These are phyloP conservation scores for Limnothrissa miodon DNA, from an alignment of 2,113 vertebrate genomes.

Conservation along the genomic window DNA sequence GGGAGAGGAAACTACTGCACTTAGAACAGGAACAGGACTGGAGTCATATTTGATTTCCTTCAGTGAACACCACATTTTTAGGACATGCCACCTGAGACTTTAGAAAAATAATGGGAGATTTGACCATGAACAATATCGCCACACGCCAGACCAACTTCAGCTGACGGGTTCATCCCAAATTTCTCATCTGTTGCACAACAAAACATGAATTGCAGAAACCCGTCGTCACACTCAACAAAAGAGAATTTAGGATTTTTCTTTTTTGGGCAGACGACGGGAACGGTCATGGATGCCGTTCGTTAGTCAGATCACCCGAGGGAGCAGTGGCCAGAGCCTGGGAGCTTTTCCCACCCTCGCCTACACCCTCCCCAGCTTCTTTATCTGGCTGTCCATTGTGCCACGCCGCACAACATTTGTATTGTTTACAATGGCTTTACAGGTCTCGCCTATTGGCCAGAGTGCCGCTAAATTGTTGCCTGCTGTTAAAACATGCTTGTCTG, in stretches of 20 bases:
- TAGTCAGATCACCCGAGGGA: not conserved
- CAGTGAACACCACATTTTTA: slow-evolving; percentile 2
- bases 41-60: slow-evolving; percentile 6
- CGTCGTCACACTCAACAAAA: not conserved
- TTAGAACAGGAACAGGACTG: not conserved
- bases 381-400: slow-evolving; percentile 30
- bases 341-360: slow-evolving; percentile 26
- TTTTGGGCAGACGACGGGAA: not conserved
- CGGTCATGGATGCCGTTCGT: not conserved
- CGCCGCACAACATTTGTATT: slow-evolving; percentile 21
- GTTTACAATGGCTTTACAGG: slow-evolving; percentile 38
- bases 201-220: not conserved
- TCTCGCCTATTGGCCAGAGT: slow-evolving; percentile 17
- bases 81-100: slow-evolving; percentile 8
- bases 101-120: slow-evolving; percentile 2
- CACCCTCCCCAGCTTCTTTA: not conserved
- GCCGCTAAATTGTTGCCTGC: slow-evolving; percentile 42
- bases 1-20: not conserved
- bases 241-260: not conserved
- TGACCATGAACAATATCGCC: not conserved
- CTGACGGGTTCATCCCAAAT: not conserved
- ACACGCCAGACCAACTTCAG: not conserved
- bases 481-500: slow-evolving; percentile 35
- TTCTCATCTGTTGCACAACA: not conserved
- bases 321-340: slow-evolving; percentile 30